These are phyloP conservation scores for Xanthia togata DNA, from an alignment of 2,888 invertebrate species.

Conservation along the genomic window DNA sequence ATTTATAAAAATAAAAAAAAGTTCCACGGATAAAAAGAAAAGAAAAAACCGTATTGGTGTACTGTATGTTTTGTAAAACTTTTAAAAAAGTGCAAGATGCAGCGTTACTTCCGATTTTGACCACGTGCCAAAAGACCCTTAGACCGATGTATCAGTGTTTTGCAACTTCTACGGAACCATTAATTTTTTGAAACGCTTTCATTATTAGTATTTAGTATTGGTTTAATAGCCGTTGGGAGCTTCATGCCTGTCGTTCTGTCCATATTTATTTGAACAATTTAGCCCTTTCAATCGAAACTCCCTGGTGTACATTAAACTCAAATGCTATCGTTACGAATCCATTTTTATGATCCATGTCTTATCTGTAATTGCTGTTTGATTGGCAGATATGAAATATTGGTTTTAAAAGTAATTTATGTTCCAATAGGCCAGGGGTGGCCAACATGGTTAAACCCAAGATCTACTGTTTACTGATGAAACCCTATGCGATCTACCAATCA, in stretches of 20 bases:
- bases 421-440: too few species aligned
- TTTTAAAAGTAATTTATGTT: background rate
- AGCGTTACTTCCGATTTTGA: background rate
- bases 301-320: constrained; percentile 15
- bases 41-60: background rate
- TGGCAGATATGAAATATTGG: too few species aligned
- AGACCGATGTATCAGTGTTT: background rate
- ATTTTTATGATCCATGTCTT: background rate
- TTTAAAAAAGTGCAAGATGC: too few species aligned
- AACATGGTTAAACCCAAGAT: too few species aligned
- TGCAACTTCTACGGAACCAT: constrained; percentile 12
- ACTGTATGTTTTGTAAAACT: too few species aligned
- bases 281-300: constrained; percentile 6
- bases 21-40: too few species aligned
- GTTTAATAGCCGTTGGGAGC: constrained; percentile 20
- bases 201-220: background rate
- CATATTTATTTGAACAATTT: constrained; percentile 30
- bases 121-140: background rate
- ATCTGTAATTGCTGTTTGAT: background rate
- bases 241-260: constrained; percentile 17
- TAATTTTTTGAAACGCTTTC: background rate
- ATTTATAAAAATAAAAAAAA: too few species aligned
- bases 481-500: too few species aligned
- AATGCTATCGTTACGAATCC: background rate
- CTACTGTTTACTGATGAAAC: too few species aligned